phyloP scores from a whole-genome alignment of 1,140 invertebrate species.

The Zaprionus inermis region DNA sequence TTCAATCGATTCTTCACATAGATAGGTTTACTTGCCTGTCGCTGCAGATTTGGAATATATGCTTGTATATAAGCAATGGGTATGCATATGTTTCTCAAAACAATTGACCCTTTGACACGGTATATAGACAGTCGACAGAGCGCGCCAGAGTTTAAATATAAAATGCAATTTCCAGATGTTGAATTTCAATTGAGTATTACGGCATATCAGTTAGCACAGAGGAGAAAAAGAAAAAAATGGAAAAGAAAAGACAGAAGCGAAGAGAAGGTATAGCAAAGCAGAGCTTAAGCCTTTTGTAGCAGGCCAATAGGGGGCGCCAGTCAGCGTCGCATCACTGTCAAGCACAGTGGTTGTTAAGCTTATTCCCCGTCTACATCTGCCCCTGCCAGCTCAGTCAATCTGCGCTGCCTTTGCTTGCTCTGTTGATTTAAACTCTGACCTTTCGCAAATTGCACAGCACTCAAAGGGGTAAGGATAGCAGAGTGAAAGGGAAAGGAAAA shows the following conservation, averaged over 20 bases:
- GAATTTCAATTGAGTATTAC: constrained; percentile 27
- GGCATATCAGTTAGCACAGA: constrained; percentile 17
- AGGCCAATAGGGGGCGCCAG: constrained; percentile 15
- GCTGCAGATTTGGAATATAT: too few species aligned
- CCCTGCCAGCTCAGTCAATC: background rate
- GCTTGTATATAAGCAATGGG: too few species aligned
- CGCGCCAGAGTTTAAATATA: constrained; percentile 17
- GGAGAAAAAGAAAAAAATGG: background rate
- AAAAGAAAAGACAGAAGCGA: too few species aligned
- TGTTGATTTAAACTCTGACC: constrained; percentile 56
- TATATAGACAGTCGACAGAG: constrained; percentile 5
- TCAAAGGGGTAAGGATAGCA: constrained; percentile 14
- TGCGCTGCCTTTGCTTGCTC: constrained; percentile 5
- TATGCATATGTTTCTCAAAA: too few species aligned
- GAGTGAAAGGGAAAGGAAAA: background rate
- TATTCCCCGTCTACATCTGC: background rate
- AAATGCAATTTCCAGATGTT: constrained; percentile 30
- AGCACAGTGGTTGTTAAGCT: constrained; percentile 12
- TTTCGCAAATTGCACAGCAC: constrained; percentile 58
- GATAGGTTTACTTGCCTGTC: too few species aligned
- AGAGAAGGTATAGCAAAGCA: background rate
- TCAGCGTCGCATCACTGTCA: constrained; percentile 28
- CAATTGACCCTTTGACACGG: too few species aligned
- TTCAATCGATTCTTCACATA: too few species aligned
- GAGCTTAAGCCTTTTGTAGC: constrained; percentile 32